Evolutionary conservation across 1,140 invertebrate species (phyloP), one percentile per base, ranked within the genome.

Genomic region (Dreissena rostriformis): DNA sequence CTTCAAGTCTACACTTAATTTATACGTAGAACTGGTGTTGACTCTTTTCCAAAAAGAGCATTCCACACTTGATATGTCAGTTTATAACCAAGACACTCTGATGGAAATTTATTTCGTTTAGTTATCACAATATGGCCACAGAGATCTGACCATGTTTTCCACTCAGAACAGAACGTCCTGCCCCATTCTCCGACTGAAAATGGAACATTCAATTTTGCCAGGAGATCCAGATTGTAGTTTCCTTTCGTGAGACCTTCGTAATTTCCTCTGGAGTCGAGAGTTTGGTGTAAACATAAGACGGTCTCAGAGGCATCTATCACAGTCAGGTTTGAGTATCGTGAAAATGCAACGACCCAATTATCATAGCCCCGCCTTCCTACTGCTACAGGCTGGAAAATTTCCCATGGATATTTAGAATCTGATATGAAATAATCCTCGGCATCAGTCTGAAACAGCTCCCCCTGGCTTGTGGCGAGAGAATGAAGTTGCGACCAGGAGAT

Each of bases 391-490:
- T 88, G 86, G 29, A 90, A 75, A n/a, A 15, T 63, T 11, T 88
- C 53, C 90, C 89, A 91, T 10, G 88, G 88, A 86, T 86, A 91
- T 51, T n/a, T 53, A 49, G 51, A 65, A 61, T 86, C 71, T 24
- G 89, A 88, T 8, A 91, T 86, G 72, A 91, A 91, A 73, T 87
- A 90, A 70, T 91, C 90, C 49, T 88, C 87, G 19, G 90, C 87
- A 80, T 89, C 76, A n/a, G 82, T 71, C 26, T 84, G 74, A 63
- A 89, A 90, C 0, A 89, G 71, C 11, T 68, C 82, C 0, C 88
- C 90, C 14, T 76, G 63, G 14, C 17, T 72, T 22, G 70, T 74
- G 1, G 87, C 85, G 14, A 85, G 57, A 5, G 10, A n/a, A 1
- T 53, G 12, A n/a, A 91, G 77, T 0, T 63, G 53, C 17, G 76